Conservation (phyloP, 2,113 vertebrate species). For the Amphiprion ocellaris region DNA sequence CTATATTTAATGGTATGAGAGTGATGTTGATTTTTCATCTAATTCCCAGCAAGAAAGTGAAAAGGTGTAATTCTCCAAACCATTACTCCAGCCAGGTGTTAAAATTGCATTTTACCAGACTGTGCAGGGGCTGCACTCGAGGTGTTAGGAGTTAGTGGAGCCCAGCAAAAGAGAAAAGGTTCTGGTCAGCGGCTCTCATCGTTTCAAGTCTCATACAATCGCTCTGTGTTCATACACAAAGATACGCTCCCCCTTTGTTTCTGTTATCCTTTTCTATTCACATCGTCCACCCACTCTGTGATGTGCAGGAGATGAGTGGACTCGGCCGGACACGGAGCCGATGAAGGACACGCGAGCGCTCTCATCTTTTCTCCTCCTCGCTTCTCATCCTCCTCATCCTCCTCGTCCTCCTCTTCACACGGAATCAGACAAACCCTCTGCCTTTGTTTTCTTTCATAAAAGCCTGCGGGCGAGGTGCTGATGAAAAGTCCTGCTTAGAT, state of each 20-base stretch:
- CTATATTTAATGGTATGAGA: not conserved
- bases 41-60: not conserved
- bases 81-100: not conserved
- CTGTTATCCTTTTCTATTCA: conserved; percentile 25
- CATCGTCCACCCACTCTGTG: conserved; percentile 26
- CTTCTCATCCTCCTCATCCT: conserved; percentile 26
- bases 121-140: not conserved
- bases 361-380: conserved; percentile 21
- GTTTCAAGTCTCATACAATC: conserved; percentile 8
- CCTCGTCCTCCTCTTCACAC: conserved; percentile 18
- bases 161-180: not conserved
- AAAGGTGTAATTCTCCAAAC: not conserved
- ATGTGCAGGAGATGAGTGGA: conserved; percentile 42
- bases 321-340: conserved; percentile 53
- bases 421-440: conserved; percentile 19
- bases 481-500: conserved; percentile 6
- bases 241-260: conserved; percentile 19
- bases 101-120: not conserved
- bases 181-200: not conserved
- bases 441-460: conserved; percentile 30
- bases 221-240: conserved; percentile 11
- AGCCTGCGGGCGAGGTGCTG: conserved; percentile 3
- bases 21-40: not conserved
- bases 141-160: not conserved
- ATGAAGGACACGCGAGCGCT: conserved; percentile 31